Base-by-base conservation (phyloP, 2,113 vertebrate species). In the Lycocorax pyrrhopterus region DNA sequence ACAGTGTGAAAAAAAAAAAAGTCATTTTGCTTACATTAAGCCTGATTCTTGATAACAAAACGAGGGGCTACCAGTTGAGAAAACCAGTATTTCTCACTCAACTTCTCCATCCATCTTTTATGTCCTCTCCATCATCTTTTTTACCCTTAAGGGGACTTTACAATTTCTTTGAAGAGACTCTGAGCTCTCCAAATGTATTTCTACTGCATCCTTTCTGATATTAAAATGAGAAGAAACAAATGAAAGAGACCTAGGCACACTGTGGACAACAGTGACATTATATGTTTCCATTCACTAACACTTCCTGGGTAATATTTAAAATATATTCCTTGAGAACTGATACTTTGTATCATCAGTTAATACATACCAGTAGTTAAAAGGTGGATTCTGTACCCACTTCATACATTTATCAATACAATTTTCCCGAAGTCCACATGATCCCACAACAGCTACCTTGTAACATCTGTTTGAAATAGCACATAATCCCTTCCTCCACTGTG, bases 251-350 rank as follows among this genome's bases (percentile, higher is more conserved):
- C 73, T 3, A 74, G 27, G 17, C 13, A 90, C 5, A 26, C 6
- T 11, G 13, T 0, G 17, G 30, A n/a, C 53, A 93, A 74, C 9
- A 56, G 13, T 1, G 1, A 66, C 27, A 35, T 1, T 21, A 20
- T 14, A 49, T 30, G 8, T 8, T 46, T 84, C 39, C 39, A 39
- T 43, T 52, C 0, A 0, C 23, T 53, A 46, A 41, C 10, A 32
- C 5, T 53, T 73, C 29, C n/a, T 13, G 29, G 26, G 21, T 10
- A 84, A 49, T 22, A 84, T 7, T 62, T 32, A 27, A 47, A 41
- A 63, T 49, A 7, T 52, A 51, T 52, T 84, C 25, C 43, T 46
- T 60, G 21, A 67, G n/a, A 18, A 82, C 19, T 12, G 26, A 33
- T 68, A 68, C 13, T 58, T 32, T 5, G 2, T 26, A 43, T 26